Percentiles rank a stretch among this genome's conserved stretches.
phyloP scores from a whole-genome alignment of 2,797 vertebrate genomes.

The Smutsia temminckii region DNA sequence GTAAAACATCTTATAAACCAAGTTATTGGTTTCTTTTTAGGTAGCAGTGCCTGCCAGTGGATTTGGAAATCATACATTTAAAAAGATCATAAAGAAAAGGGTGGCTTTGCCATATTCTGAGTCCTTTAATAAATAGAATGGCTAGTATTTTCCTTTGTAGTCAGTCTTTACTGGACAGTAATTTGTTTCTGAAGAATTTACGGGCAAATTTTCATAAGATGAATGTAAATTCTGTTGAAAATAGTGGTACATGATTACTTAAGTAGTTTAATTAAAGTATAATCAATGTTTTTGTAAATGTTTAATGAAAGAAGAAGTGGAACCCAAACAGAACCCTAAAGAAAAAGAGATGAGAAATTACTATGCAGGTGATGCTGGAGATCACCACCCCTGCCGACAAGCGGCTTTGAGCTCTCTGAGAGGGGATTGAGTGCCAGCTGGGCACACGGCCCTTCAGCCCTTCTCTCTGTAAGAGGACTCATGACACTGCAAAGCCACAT shows the following conservation, averaged over 20 bases:
- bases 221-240: background rate
- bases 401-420: background rate
- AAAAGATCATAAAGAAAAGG: background rate
- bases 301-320: background rate
- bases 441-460: background rate
- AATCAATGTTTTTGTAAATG: constrained; percentile 5
- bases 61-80: constrained; percentile 33
- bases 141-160: background rate
- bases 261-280: background rate
- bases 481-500: accelerated
- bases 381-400: background rate
- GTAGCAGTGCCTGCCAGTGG: background rate
- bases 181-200: constrained; percentile 35
- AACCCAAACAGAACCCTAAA: background rate
- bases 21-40: background rate
- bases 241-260: background rate
- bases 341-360: no score
- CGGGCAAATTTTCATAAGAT: background rate
- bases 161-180: background rate
- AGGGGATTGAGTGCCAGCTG: background rate
- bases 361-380: accelerated
- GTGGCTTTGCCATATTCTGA: background rate
- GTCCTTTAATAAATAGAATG: background rate
- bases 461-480: no score
- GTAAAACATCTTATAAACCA: constrained; percentile 5